Evolutionary conservation across 2,113 vertebrate species (phyloP), one percentile per base, ranked within the genome.

Genomic region (Meleagris gallopavo): DNA sequence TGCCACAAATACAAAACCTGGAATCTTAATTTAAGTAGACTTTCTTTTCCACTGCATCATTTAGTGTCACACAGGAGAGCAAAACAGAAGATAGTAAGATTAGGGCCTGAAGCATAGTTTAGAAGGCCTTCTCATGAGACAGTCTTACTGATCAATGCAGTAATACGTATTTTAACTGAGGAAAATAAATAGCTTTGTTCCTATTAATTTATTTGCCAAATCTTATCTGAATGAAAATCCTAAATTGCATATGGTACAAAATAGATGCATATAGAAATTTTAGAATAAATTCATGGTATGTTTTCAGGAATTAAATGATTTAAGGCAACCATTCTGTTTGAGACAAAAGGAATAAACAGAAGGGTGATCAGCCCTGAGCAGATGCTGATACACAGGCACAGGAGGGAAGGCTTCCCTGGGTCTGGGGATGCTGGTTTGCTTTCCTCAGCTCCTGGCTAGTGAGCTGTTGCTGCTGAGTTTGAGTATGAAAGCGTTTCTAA

Each of bases 371-470:
- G 48, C 62, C 27, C 50, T 62, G 29, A 76, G 46, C 30, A 0
- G 2, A 32, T 17, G 22, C 15, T 41, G 55, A 41, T 54, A 3
- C 21, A 18, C 13, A 25, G 1, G 5, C 25, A 62, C 38, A 69
- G 32, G 34, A 17, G 9, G 76, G 22, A 66, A 41, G 29, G 38
- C 38, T 77, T 6, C 27, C 5, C 11, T 7, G 25, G 21, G 16
- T 21, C 11, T 0, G 0, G 6, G 32, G 21, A 11, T 27, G 10
- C 62, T 77, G 46, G 2, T 12, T 43, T 57, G 29, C 46, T 71
- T 86, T 65, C 24, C 6, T 66, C n/a, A 0, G 4, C 34, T 85
- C 54, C 18, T 43, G 3, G 21, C 57, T 14, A 72, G 30, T 12
- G 66, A 32, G 45, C 13, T 58, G 7, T 41, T 93, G 90, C 60